Evolutionary conservation across 2,888 invertebrate genomes (phyloP).

Genomic region (Corbicula japonica): DNA sequence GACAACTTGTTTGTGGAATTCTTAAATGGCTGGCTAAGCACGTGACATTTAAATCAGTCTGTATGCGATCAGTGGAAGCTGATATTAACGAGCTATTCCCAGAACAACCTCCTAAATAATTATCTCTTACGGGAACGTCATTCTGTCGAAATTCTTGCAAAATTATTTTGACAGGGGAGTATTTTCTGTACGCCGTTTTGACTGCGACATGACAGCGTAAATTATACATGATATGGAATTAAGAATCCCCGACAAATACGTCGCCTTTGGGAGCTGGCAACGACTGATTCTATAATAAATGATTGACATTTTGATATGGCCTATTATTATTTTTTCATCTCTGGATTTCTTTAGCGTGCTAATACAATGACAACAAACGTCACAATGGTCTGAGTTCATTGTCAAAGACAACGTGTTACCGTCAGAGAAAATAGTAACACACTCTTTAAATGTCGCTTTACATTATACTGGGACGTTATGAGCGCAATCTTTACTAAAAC

Average conservation of each 20-base stretch:
- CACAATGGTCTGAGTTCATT: slow-evolving; percentile 8
- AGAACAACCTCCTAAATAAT: slow-evolving; percentile 61
- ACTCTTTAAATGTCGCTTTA: too few relatives aligned
- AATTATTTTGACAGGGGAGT: slow-evolving; percentile 64
- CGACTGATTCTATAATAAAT: slow-evolving; percentile 30
- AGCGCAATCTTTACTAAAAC: too few relatives aligned
- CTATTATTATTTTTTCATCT: slow-evolving; percentile 42
- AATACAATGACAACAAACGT: slow-evolving; percentile 30
- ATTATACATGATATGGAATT: slow-evolving; percentile 61
- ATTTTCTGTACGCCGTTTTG: slow-evolving; percentile 63
- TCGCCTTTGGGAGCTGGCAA: slow-evolving; percentile 38
- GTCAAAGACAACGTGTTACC: too few relatives aligned
- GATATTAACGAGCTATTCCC: slow-evolving; percentile 67
- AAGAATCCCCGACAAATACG: slow-evolving; percentile 41
- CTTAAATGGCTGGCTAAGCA: too few relatives aligned
- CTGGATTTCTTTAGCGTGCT: slow-evolving; percentile 25
- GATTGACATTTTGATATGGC: slow-evolving; percentile 37
- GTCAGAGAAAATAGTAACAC: too few relatives aligned
- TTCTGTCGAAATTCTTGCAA: slow-evolving; percentile 51
- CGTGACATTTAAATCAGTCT: slow-evolving; percentile 17
- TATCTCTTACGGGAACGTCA: slow-evolving; percentile 61
- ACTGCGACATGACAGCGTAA: slow-evolving; percentile 67
- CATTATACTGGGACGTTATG: too few relatives aligned
- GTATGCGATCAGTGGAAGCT: slow-evolving; percentile 55
- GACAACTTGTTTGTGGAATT: too few relatives aligned